Conservation (phyloP, 2,113 vertebrate species). For the Steatornis caripensis region DNA sequence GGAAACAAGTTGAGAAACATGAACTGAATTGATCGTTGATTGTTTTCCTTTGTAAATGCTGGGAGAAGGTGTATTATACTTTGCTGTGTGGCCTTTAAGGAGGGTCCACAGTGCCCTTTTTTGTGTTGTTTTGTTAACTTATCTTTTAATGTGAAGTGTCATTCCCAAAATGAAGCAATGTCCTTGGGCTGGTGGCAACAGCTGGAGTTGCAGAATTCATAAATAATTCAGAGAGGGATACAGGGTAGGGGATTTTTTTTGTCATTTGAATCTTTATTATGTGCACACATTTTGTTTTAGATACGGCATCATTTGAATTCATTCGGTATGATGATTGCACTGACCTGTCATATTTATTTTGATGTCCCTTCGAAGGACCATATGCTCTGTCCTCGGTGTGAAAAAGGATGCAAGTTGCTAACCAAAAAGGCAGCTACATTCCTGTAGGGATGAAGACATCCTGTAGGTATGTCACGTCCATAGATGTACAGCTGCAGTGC, state of each 20-base stretch:
- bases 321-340: slow-evolving; percentile 29
- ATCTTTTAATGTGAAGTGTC: slow-evolving; percentile 12
- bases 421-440: background rate
- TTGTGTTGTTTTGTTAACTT: background rate
- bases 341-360: slow-evolving; percentile 62
- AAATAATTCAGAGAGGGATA: slow-evolving; percentile 59
- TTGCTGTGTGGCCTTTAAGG: background rate
- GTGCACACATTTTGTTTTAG: slow-evolving; percentile 35
- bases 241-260: background rate
- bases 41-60: background rate
- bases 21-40: background rate
- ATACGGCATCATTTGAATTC: slow-evolving; percentile 50
- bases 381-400: slow-evolving; percentile 35
- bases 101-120: background rate
- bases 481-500: background rate
- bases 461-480: background rate
- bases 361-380: slow-evolving; percentile 52
- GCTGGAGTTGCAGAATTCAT: slow-evolving; percentile 52
- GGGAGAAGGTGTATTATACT: background rate
- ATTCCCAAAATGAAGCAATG: slow-evolving; percentile 39
- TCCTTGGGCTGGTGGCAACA: slow-evolving; percentile 60
- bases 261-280: slow-evolving; percentile 54
- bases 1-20: background rate
- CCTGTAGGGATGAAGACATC: background rate
- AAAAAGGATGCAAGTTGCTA: background rate